Percentiles rank a stretch among this genome's conserved stretches.
These are phyloP conservation scores for Hirtodrosophila histrioides DNA, from an alignment of 2,888 invertebrate genomes.

Conservation along the genomic window DNA sequence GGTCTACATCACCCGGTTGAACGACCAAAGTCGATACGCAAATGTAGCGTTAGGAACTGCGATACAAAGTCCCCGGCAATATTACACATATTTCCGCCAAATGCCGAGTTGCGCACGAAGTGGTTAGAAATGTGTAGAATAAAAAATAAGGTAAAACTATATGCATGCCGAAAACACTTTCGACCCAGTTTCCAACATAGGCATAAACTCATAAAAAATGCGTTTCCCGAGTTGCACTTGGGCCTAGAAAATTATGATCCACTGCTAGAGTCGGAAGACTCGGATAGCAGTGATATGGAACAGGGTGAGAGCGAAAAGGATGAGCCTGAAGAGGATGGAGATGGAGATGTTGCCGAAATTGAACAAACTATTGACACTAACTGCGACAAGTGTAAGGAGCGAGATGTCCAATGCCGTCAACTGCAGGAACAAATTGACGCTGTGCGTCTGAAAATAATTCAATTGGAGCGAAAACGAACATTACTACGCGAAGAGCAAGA, in stretches of 20 bases:
- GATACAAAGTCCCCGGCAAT: background rate
- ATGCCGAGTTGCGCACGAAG: slow-evolving; percentile 2
- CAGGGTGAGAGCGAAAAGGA: slow-evolving; percentile 9
- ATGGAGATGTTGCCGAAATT: background rate
- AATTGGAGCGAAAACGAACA: slow-evolving; percentile 25
- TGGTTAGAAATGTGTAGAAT: slow-evolving; percentile 43
- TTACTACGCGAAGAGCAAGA: background rate
- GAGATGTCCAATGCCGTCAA: slow-evolving; percentile 8
- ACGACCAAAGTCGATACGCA: background rate
- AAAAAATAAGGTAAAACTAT: background rate
- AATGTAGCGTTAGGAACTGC: slow-evolving; percentile 37
- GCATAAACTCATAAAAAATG: slow-evolving; percentile 9
- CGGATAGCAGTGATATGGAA: background rate
- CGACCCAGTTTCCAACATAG: background rate
- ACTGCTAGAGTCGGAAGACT: background rate
- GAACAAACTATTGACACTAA: background rate
- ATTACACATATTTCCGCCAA: slow-evolving; percentile 38
- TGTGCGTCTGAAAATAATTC: slow-evolving; percentile 13
- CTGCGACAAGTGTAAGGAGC: background rate
- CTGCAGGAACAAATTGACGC: slow-evolving; percentile 21
- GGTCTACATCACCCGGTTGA: slow-evolving; percentile 14
- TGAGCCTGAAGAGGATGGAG: background rate
- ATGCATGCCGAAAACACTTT: slow-evolving; percentile 23
- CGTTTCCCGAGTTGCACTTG: slow-evolving; percentile 39
- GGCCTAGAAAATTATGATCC: slow-evolving; percentile 31